Percentiles rank a stretch among this genome's conserved stretches.
Evolutionary conservation across 2,797 vertebrate genomes (phyloP).

Genomic region (Anniella stebbinsi): DNA sequence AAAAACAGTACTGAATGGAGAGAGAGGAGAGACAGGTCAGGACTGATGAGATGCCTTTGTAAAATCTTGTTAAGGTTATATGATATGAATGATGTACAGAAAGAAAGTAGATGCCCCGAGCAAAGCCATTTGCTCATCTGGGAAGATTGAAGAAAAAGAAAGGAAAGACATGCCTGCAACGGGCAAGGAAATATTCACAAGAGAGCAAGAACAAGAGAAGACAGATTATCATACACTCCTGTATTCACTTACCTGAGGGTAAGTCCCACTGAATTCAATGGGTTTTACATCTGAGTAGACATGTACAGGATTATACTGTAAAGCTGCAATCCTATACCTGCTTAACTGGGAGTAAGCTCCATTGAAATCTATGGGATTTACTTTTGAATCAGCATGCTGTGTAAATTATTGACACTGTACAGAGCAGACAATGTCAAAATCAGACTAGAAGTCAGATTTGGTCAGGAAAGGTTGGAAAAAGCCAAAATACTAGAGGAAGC

Average conservation of each 20-base stretch:
- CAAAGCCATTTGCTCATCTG: conserved; percentile 23
- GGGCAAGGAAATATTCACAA: conserved; percentile 16
- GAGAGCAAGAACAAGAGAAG: neutral
- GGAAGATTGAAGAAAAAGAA: neutral
- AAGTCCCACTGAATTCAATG: neutral
- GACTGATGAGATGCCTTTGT: conserved; percentile 27
- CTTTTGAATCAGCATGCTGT: neutral
- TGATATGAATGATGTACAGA: conserved; percentile 30
- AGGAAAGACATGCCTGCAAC: neutral
- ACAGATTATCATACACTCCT: neutral
- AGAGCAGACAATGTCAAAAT: neutral
- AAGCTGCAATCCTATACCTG: neutral
- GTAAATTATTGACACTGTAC: neutral
- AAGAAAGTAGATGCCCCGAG: conserved; percentile 7
- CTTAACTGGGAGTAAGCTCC: neutral
- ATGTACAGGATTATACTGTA: neutral
- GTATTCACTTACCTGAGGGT: too few relatives aligned
- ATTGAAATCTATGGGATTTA: too few relatives aligned
- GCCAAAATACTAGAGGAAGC: neutral
- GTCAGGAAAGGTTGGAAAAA: neutral
- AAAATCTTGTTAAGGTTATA: conserved; percentile 35
- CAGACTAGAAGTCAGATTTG: neutral
- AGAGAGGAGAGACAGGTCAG: conserved; percentile 3
- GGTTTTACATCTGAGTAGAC: neutral
- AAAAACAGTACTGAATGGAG: neutral